These are phyloP conservation scores for Pituophis catenifer DNA, from an alignment of 2,113 vertebrate genomes.

Conservation along the genomic window DNA sequence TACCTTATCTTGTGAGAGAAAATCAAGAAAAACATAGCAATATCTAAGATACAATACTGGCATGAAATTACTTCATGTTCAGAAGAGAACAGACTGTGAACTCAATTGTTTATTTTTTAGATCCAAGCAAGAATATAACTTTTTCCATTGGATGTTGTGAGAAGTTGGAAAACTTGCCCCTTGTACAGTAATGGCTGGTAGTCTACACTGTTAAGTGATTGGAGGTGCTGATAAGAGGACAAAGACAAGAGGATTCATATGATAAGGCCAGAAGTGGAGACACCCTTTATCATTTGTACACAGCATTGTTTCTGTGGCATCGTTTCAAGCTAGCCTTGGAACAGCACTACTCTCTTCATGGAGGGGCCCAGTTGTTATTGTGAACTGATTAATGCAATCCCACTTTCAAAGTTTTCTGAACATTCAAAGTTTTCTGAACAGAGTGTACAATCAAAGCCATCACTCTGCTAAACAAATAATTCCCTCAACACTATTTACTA, in stretches of 20 bases:
- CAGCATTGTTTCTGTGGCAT: fast-evolving
- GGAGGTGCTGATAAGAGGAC: not conserved
- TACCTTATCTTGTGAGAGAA: not conserved
- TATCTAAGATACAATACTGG: not conserved
- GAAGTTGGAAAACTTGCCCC: not conserved
- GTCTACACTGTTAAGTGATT: not conserved
- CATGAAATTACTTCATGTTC: not conserved
- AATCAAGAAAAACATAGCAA: not conserved
- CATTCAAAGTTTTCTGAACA: not conserved
- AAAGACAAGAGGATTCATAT: not conserved
- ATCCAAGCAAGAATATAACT: not conserved
- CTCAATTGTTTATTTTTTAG: not conserved
- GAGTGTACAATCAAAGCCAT: fast-evolving
- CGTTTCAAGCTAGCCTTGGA: not conserved
- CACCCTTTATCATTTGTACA: not conserved
- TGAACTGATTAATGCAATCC: not conserved
- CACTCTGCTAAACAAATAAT: too few relatives aligned
- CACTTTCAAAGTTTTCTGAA: not conserved
- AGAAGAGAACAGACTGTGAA: not conserved
- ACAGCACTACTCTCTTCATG: not conserved
- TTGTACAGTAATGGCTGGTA: not conserved
- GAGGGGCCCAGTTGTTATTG: not conserved
- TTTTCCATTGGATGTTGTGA: not conserved
- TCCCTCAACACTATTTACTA: too few relatives aligned
- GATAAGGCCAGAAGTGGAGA: fast-evolving